Evolutionary conservation across 2,888 invertebrate genomes (phyloP).

Genomic region (Dyspetes luteomarginatus): DNA sequence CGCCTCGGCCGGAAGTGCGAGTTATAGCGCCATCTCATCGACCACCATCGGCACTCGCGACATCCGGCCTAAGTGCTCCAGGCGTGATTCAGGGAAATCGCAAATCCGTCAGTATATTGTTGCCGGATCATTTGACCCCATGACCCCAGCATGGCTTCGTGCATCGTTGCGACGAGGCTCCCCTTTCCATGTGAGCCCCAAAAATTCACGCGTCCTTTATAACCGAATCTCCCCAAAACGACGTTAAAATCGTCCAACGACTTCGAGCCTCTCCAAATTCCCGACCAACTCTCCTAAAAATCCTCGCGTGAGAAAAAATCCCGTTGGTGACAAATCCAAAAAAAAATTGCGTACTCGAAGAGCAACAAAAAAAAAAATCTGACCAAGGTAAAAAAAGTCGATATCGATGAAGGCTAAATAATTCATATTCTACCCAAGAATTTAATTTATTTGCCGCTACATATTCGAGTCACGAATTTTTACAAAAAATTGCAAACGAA

Average conservation of each 20-base stretch:
- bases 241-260: no score
- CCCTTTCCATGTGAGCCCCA: slow-evolving; percentile 70
- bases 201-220: slow-evolving; percentile 8
- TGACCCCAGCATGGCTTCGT: slow-evolving; percentile 79
- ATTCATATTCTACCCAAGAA: slow-evolving; percentile 4
- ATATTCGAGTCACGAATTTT: slow-evolving; percentile 26
- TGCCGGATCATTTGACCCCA: slow-evolving; percentile 79
- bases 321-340: no score
- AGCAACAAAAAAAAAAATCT: slow-evolving; percentile 26
- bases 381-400: slow-evolving; percentile 22
- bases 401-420: background rate
- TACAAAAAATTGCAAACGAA: background rate
- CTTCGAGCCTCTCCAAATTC: no score
- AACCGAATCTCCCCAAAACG: background rate
- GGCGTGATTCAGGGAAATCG: slow-evolving; percentile 70
- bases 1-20: slow-evolving; percentile 79
- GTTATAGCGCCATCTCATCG: slow-evolving; percentile 79
- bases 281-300: no score
- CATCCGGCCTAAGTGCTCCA: slow-evolving; percentile 33
- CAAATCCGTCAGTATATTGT: slow-evolving; percentile 81
- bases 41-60: slow-evolving; percentile 68
- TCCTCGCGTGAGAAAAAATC: no score
- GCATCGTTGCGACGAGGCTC: slow-evolving; percentile 77
- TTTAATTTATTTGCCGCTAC: slow-evolving; percentile 9
- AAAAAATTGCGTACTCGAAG: no score